Evolutionary conservation across 2,113 vertebrate species (phyloP), one percentile per base, ranked within the genome.

Genomic region (Sciurus niger): DNA sequence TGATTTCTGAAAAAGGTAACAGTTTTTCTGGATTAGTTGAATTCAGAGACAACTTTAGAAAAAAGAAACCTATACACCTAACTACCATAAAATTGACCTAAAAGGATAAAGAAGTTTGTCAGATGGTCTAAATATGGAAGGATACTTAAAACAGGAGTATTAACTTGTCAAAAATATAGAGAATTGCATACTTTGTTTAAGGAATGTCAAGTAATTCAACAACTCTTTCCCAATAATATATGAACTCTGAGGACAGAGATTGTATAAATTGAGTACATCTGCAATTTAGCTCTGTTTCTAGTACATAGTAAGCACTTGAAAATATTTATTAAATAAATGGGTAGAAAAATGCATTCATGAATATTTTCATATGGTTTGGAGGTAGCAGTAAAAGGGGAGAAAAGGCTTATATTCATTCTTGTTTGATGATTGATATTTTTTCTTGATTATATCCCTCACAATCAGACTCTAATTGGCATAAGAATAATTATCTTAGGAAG

Each of bases 401-500:
- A 10, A 55, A 3, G 6, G 9, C 70, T 72, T 43, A 51, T 30
- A 22, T 90, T 79, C 25, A 80, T 87, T 84, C 0, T 63, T 74
- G 8, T 73, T 55, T 55, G 70, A 22, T 32, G 3, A 68, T 24
- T 58, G 1, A 73, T 34, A 53, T 80, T 43, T 92, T 63, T 88
- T 28, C 8, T 34, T 68, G 0, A 22, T 58, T 89, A 8, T 65
- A 30, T 58, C 24, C 58, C 11, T 94, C 34, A 94, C 3, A 74
- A 55, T 8, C 5, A 95, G 5, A 2, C 43, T 90, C 9, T 74
- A 53, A 58, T 90, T 90, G 84, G 48, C 2, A 32, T 70, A 8
- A 86, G 5, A 65, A 84, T 92, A 80, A 82, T 83, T 95, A 60
- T 80, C 46, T 94, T 60, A 67, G 12, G 2, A 78, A 92, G 17